These are phyloP conservation scores for Haplotaxodon microlepis DNA, from an alignment of 2,113 vertebrate genomes.

Conservation along the genomic window DNA sequence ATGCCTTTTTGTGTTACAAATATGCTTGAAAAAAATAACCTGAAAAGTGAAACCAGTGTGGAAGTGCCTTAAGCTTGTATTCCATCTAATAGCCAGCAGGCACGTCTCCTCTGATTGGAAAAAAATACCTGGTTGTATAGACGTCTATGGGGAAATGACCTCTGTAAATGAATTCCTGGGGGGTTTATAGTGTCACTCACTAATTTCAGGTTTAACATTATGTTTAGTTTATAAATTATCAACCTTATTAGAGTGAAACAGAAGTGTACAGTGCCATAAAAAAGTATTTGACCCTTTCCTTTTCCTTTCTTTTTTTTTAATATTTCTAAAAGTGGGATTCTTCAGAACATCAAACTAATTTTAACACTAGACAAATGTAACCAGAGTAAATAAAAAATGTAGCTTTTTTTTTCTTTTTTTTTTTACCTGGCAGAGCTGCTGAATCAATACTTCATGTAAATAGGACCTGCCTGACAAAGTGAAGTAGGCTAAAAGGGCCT, in stretches of 20 bases:
- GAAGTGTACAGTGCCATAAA: neutral
- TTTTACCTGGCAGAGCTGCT: neutral
- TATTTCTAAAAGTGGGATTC: neutral
- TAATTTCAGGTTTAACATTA: neutral
- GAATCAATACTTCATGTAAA: accelerated
- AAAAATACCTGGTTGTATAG: neutral
- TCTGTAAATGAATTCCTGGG: neutral
- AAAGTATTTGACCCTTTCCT: neutral
- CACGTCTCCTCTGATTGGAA: neutral
- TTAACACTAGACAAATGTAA: neutral
- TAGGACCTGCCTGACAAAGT: neutral
- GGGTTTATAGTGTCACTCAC: neutral
- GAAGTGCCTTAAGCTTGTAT: neutral
- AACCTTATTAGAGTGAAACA: neutral
- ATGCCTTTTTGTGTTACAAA: neutral
- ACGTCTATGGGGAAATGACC: neutral
- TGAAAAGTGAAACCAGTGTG: neutral
- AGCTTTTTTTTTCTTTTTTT: neutral
- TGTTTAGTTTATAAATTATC: neutral
- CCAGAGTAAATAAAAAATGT: neutral
- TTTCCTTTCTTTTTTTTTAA: neutral
- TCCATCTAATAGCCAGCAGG: neutral
- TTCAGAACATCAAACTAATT: neutral
- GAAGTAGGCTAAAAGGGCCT: neutral
- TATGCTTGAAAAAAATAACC: neutral